Evolutionary conservation across 1,140 invertebrate species (phyloP), one percentile per base, ranked within the genome.

Genomic region (Trachymyrmex septentrionalis): DNA sequence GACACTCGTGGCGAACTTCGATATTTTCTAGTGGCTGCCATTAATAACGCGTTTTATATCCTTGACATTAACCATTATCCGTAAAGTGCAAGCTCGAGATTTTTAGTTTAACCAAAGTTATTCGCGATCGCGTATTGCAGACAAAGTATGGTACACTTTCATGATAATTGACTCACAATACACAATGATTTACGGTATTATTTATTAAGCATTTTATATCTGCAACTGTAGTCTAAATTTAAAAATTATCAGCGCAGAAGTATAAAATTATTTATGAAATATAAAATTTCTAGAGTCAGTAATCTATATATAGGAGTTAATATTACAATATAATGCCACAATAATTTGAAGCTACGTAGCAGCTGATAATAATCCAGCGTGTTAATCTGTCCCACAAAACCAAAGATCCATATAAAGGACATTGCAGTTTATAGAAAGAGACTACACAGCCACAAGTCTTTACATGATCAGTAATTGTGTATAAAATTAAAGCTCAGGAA

Each of bases 51-150:
- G 21, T 59, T 14, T 50, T 16, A 61, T 6, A 61, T 71, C 72
- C 87, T 87, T 88, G 86, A 87, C 87, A 88, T 88, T 88, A 87
- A 87, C 53, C 64, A 10, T 59, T 12, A 84, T 24, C 73, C 59
- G 55, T 77, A 71, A 87, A 24, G 55, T 44, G 21, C 73, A 66
- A 21, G 5, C 38, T 59, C 53, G 80, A 16, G 19, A 44, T 48
- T 66, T 66, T 66, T 66, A 57, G 30, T 55, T 24, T 19, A 38
- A 76, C 16, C 44, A 48, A 85, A 77, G 38, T 78, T 27, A 30
- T 57, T 44, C 14, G 44, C 59, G 10, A 19, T 44, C 14, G 44
- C 59, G 10, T 27, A 12, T 57, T 14, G n/a, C 38, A 38, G n/a
- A 21, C 12, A 66, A 38, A 66, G 1, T 66, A n/a, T 14, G 34